Evolutionary conservation across 2,797 vertebrate species (phyloP).

Genomic region (Clarias fuscus): DNA sequence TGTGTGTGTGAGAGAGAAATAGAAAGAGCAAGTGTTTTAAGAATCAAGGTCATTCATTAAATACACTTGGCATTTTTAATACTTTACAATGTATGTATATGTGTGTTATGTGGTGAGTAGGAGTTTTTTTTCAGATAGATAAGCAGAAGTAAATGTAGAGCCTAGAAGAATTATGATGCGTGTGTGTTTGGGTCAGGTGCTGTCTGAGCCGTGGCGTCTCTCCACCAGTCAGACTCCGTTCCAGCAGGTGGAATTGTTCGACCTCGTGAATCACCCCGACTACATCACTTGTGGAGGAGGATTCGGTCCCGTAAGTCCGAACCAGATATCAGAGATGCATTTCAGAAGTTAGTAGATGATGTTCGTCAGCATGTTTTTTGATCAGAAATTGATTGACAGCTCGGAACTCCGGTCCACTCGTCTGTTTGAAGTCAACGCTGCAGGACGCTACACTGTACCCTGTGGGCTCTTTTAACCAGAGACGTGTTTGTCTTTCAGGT

Average conservation of each 20-base stretch:
- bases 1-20: neutral
- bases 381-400: neutral
- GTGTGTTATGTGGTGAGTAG: neutral
- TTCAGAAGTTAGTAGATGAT: neutral
- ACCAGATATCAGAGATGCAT: too few relatives aligned
- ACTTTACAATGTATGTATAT: too few relatives aligned
- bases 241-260: constrained; percentile 85
- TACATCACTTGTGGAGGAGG: constrained; percentile 87
- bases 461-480: neutral
- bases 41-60: neutral
- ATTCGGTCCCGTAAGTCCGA: constrained; percentile 86
- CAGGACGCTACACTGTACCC: too few relatives aligned
- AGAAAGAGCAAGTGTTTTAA: too few relatives aligned
- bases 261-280: constrained; percentile 82
- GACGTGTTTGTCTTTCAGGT: constrained; percentile 70
- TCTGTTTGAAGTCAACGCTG: neutral
- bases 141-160: neutral
- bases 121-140: neutral
- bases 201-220: constrained; percentile 83
- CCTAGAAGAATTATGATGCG: neutral
- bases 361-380: neutral
- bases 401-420: neutral
- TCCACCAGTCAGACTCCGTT: constrained; percentile 86
- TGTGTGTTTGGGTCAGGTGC: constrained; percentile 69
- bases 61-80: neutral